A percentile compares a stretch with the other conserved stretches of the same genome.
Conservation (phyloP, 2,888 invertebrate genomes). For the Phrixothrix hirtus region DNA sequence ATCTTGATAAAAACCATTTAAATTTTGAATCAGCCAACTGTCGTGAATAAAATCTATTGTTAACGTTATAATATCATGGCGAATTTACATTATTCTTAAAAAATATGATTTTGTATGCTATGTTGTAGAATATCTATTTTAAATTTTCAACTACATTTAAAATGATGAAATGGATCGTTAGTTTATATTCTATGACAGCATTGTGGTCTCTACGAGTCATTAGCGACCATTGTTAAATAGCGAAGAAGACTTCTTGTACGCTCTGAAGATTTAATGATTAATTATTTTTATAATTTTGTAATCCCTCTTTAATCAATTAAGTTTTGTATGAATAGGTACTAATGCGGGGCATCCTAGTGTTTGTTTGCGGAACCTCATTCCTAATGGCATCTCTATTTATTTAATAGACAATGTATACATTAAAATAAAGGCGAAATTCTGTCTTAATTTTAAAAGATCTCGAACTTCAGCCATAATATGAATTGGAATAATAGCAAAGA, state of each 20-base stretch:
- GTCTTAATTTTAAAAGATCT: too few relatives aligned
- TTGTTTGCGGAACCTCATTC: conserved; percentile 39
- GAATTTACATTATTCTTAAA: neutral
- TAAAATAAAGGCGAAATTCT: too few relatives aligned
- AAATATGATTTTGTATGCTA: neutral
- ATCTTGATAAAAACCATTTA: too few relatives aligned
- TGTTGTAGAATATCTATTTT: conserved; percentile 7
- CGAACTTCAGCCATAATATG: too few relatives aligned
- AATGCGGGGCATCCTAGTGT: conserved; percentile 42
- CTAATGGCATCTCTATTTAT: conserved; percentile 26
- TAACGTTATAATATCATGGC: too few relatives aligned
- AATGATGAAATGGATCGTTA: conserved; percentile 55
- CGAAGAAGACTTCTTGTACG: conserved; percentile 45
- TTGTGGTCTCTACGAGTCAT: conserved; percentile 53
- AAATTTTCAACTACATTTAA: conserved; percentile 33
- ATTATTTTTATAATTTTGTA: conserved; percentile 52
- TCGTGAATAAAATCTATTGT: too few relatives aligned
- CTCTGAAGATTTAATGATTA: conserved; percentile 53
- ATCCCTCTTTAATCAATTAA: conserved; percentile 54
- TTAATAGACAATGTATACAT: too few relatives aligned
- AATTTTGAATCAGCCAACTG: too few relatives aligned
- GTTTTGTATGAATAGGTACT: conserved; percentile 42
- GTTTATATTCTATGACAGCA: conserved; percentile 52
- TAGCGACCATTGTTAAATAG: conserved; percentile 49
- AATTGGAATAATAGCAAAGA: too few relatives aligned